A percentile compares a stretch with the other conserved stretches of the same genome.
phyloP scores from a whole-genome alignment of 2,888 invertebrate genomes.

The Scelioninae gen. 2 region DNA sequence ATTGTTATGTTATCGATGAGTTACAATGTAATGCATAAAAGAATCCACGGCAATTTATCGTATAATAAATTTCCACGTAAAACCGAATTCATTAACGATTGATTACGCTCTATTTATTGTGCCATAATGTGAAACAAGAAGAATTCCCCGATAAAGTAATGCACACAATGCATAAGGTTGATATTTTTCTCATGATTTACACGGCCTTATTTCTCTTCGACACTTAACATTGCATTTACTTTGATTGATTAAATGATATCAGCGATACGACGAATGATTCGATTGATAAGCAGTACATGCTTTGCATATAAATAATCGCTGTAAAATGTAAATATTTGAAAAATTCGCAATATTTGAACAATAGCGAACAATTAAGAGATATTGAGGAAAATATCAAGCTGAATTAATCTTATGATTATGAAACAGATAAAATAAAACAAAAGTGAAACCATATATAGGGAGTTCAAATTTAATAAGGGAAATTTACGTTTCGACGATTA shows the following conservation, averaged over 20 bases:
- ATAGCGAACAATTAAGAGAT: no score
- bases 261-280: conserved; percentile 29
- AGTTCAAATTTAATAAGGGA: no score
- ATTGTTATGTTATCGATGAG: no score
- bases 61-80: conserved; percentile 18
- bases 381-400: no score
- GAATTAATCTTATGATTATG: no score
- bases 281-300: conserved; percentile 40
- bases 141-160: conserved; percentile 8
- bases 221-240: conserved; percentile 12
- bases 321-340: no score
- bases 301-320: conserved; percentile 31
- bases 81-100: conserved; percentile 24
- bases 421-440: no score
- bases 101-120: conserved; percentile 30
- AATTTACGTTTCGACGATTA: no score
- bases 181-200: conserved; percentile 24
- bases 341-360: no score
- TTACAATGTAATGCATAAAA: no score
- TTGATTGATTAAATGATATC: conserved; percentile 36
- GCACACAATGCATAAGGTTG: conserved; percentile 6
- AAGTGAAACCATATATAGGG: no score
- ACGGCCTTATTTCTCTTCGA: conserved; percentile 34
- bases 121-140: background rate
- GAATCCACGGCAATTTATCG: background rate